These are phyloP conservation scores for Halcyon leucocephala DNA, from an alignment of 2,797 vertebrate genomes.

Conservation along the genomic window DNA sequence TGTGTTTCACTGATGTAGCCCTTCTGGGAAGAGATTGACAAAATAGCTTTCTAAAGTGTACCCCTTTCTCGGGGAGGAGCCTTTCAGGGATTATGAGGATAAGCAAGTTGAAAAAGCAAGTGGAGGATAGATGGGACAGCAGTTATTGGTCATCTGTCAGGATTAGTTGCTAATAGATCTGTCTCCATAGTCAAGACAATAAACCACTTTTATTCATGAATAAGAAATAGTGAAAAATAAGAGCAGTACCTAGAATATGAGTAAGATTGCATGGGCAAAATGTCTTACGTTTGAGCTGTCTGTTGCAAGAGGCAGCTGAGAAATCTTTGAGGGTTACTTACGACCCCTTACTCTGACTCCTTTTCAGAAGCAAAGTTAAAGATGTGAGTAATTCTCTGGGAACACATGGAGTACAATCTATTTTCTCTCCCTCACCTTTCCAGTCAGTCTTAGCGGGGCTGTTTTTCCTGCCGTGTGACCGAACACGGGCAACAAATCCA, in stretches of 20 bases:
- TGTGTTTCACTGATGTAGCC: not conserved
- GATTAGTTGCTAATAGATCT: not conserved
- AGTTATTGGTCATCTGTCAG: not conserved
- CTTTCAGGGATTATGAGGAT: not conserved
- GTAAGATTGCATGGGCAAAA: not conserved
- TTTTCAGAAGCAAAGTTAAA: not conserved
- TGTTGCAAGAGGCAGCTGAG: not conserved
- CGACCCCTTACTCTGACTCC: not conserved
- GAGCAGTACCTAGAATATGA: not conserved
- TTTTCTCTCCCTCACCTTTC: not conserved
- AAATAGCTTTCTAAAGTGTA: not conserved
- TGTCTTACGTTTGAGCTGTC: not conserved
- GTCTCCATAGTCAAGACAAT: not conserved
- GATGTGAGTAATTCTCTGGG: not conserved
- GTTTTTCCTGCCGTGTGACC: not conserved
- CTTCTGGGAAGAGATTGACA: not conserved
- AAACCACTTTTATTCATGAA: not conserved
- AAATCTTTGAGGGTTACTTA: not conserved
- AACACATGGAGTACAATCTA: not conserved
- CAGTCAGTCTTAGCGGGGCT: not conserved
- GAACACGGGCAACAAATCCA: slow-evolving; percentile 13
- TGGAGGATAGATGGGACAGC: not conserved
- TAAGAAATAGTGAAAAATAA: not conserved
- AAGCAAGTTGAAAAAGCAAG: not conserved
- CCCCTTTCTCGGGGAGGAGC: not conserved